Evolutionary conservation across 2,797 vertebrate genomes (phyloP).

Genomic region (Amniataba percoides): DNA sequence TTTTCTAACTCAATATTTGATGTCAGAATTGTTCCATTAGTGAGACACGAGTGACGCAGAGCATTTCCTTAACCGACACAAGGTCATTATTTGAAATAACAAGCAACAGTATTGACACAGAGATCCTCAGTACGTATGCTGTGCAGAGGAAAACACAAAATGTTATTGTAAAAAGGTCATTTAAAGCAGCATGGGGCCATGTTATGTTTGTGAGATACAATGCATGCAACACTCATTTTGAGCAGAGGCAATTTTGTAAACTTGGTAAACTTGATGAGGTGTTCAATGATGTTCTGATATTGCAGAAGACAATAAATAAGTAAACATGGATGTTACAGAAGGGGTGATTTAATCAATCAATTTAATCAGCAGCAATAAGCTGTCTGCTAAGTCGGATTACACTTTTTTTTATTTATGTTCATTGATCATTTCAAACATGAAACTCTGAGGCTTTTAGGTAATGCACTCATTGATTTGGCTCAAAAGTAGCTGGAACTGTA

Average conservation of each 20-base stretch:
- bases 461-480: not conserved
- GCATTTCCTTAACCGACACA: constrained; percentile 18
- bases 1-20: constrained; percentile 11
- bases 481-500: not conserved
- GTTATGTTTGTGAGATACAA: not conserved
- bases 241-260: not conserved
- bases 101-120: constrained; percentile 4
- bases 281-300: not conserved
- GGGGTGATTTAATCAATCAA: not conserved
- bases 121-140: not conserved
- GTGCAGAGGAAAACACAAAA: constrained; percentile 8
- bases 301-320: not conserved
- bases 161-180: not conserved
- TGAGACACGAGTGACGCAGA: constrained; percentile 33
- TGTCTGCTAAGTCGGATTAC: too few relatives aligned
- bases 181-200: not conserved
- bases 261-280: not conserved
- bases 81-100: constrained; percentile 39
- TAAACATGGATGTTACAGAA: not conserved
- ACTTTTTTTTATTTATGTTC: not conserved
- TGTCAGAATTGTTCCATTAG: constrained; percentile 43
- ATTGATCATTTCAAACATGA: not conserved
- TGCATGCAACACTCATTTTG: not conserved
- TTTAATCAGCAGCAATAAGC: too few relatives aligned
- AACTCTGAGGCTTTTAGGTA: not conserved